Conservation (phyloP, 2,888 invertebrate genomes). For the Meiosimyza platycephala region DNA sequence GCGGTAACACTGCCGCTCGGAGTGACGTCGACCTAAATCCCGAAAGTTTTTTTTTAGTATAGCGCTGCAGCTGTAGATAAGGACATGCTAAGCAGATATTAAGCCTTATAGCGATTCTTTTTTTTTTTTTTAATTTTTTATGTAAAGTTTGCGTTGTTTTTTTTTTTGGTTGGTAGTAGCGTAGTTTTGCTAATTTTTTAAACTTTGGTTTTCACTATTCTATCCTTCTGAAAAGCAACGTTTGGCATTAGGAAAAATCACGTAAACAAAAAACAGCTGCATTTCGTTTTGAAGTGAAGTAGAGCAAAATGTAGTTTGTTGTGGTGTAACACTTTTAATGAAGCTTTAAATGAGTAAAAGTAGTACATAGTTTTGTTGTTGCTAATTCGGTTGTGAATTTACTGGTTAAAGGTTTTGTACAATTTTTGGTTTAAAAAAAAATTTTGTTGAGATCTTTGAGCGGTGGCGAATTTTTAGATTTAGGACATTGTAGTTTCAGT, state of each 20-base stretch:
- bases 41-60: background rate
- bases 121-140: background rate
- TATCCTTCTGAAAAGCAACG: background rate
- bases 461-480: no score
- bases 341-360: no score
- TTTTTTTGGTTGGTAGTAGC: background rate
- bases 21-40: constrained; percentile 14
- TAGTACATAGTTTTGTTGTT: no score
- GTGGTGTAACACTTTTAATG: no score
- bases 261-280: constrained; percentile 1
- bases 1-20: background rate
- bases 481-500: no score
- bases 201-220: constrained; percentile 5
- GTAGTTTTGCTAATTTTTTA: constrained; percentile 19
- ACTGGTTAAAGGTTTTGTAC: no score
- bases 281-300: no score
- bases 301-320: no score
- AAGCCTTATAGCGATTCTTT: background rate
- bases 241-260: constrained; percentile 4
- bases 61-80: constrained; percentile 1
- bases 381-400: no score
- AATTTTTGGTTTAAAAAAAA: no score
- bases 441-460: no score
- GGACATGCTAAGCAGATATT: background rate
- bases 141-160: background rate